These are phyloP conservation scores for Sparus aurata DNA, from an alignment of 2,797 vertebrate species.

Conservation along the genomic window DNA sequence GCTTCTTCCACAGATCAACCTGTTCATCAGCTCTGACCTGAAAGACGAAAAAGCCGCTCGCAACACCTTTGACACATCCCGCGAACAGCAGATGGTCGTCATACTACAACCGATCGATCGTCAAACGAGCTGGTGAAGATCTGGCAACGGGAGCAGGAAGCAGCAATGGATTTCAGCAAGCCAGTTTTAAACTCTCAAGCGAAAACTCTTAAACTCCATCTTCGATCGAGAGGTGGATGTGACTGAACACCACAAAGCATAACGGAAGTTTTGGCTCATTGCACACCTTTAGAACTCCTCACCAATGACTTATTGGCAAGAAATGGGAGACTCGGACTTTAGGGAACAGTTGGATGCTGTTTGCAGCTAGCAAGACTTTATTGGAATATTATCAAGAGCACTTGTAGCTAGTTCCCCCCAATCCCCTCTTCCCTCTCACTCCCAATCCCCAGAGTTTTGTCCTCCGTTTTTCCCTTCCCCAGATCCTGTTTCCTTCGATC, in stretches of 20 bases:
- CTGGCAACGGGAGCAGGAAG: not conserved
- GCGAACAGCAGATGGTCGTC: not conserved
- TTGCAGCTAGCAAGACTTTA: conserved; percentile 50
- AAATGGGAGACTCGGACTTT: conserved; percentile 45
- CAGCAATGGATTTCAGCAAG: conserved; percentile 49
- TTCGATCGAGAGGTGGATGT: conserved; percentile 39
- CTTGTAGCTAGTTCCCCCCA: conserved; percentile 19
- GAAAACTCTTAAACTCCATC: conserved; percentile 7
- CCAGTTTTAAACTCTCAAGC: not conserved
- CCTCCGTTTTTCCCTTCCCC: not conserved
- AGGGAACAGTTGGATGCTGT: conserved; percentile 30
- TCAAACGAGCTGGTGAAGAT: not conserved
- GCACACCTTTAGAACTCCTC: conserved; percentile 7
- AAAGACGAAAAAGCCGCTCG: not conserved
- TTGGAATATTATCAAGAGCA: conserved; percentile 4
- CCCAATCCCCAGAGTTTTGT: conserved; percentile 1
- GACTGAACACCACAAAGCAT: conserved; percentile 34
- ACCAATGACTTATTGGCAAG: conserved; percentile 43
- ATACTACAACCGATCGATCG: not conserved
- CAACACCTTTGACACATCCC: not conserved
- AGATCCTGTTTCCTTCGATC: not conserved
- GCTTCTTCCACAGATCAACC: conserved; percentile 53
- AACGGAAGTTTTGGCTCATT: conserved; percentile 7
- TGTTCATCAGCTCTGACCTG: conserved; percentile 22
- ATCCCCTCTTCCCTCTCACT: conserved; percentile 12